These are phyloP conservation scores for Macaria notata DNA, from an alignment of 2,888 invertebrate species.

Conservation along the genomic window DNA sequence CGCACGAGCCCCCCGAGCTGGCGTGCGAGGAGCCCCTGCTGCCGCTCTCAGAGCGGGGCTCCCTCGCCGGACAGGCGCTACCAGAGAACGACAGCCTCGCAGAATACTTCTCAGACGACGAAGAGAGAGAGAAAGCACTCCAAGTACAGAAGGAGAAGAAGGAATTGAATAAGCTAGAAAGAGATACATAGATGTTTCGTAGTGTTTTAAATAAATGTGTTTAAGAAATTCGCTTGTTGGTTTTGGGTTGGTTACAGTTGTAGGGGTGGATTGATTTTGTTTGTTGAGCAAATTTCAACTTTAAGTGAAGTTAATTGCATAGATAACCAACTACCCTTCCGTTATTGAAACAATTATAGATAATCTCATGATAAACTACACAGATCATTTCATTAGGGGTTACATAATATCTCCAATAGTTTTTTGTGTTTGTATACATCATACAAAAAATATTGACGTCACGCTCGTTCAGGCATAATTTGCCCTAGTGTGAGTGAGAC, in stretches of 20 bases:
- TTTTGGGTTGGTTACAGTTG: constrained; percentile 11
- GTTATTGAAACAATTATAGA: no score
- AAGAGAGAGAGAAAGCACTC: constrained; percentile 71
- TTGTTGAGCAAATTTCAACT: no score
- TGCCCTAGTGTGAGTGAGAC: no score
- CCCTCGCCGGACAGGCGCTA: constrained; percentile 58
- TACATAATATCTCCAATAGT: no score
- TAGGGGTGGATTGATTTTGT: no score
- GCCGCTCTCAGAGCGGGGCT: constrained; percentile 59
- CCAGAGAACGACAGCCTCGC: constrained; percentile 63
- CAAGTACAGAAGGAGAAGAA: constrained; percentile 63
- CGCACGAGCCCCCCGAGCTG: constrained; percentile 45
- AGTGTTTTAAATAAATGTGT: constrained; percentile 48
- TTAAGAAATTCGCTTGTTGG: constrained; percentile 29
- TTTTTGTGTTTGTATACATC: no score
- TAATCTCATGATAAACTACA: no score
- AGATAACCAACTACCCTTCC: no score
- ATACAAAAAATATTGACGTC: no score
- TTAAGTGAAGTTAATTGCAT: no score
- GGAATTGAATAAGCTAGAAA: constrained; percentile 60
- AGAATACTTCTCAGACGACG: constrained; percentile 79
- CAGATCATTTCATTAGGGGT: no score
- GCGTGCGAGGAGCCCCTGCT: constrained; percentile 59
- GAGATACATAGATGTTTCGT: constrained; percentile 59
- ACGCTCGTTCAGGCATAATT: no score